phyloP scores from a whole-genome alignment of 2,888 invertebrate species.

The Scrobipalpa atriplicella region DNA sequence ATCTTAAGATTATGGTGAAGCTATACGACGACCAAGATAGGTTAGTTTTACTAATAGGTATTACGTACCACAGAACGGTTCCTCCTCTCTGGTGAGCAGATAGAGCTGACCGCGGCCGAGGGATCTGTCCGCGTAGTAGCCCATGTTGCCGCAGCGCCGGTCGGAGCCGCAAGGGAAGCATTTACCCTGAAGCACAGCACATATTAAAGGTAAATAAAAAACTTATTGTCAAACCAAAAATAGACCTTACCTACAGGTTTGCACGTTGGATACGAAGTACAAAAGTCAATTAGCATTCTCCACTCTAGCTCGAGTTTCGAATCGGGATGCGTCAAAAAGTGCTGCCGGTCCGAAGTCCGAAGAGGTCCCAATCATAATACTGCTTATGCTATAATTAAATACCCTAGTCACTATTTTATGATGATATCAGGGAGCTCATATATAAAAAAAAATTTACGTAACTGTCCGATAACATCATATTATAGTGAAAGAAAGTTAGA shows the following conservation, averaged over 20 bases:
- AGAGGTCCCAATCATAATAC: background rate
- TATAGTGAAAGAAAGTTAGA: no score
- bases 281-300: no score
- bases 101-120: conserved; percentile 94
- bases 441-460: no score
- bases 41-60: background rate
- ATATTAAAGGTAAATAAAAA: conserved; percentile 1
- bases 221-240: background rate
- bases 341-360: no score
- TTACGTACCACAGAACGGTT: conserved; percentile 91
- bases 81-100: conserved; percentile 93
- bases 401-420: background rate
- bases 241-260: no score
- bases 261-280: no score
- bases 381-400: background rate
- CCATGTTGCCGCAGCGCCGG: conserved; percentile 94
- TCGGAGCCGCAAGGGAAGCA: conserved; percentile 79
- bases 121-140: conserved; percentile 94
- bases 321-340: no score
- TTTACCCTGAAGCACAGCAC: conserved; percentile 59
- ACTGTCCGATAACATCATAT: no score
- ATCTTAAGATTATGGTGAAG: no score
- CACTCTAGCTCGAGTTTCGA: no score
- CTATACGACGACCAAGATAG: no score
- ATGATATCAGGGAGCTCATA: no score